phyloP scores from a whole-genome alignment of 1,140 invertebrate genomes.

The honey bee (Apis mellifera) region Amel_HAv3.1 CM009945.2:7079501-7080000 shows the following conservation, averaged over 20 bases:
- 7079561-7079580: not conserved
- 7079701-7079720: not conserved
- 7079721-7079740: not conserved
- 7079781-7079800: not conserved
- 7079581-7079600: constrained; percentile 23
- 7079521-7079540: too few relatives aligned
- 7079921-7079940: constrained; percentile 22
- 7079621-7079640: not conserved
- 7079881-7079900: not conserved
- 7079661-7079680: too few relatives aligned
- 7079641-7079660: not conserved
- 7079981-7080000: too few relatives aligned
- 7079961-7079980: too few relatives aligned
- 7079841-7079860: not conserved
- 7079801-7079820: not conserved
- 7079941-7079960: not conserved
- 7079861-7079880: not conserved
- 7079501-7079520: too few relatives aligned
- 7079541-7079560: too few relatives aligned
- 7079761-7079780: constrained; percentile 6
- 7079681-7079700: not conserved
- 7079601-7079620: not conserved
- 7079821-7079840: not conserved
- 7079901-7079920: too few relatives aligned
- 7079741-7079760: not conserved